Conservation (phyloP, 2,113 vertebrate species). For the Ellobius talpinus region DNA sequence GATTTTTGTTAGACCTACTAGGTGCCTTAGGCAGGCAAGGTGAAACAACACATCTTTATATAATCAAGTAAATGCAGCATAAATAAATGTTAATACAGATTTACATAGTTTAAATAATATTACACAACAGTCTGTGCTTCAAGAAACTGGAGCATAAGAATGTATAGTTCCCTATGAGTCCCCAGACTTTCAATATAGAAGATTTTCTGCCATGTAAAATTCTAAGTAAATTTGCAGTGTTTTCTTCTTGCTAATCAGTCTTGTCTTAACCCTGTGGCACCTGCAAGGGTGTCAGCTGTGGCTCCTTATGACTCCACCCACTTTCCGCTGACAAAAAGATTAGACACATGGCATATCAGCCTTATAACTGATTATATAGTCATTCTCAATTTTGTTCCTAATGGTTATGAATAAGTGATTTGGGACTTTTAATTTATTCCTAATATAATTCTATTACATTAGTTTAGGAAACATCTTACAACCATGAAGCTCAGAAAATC, state of each 20-base stretch:
- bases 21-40: background rate
- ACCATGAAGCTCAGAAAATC: background rate
- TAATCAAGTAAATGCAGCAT: background rate
- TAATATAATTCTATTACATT: constrained; percentile 45
- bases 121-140: background rate
- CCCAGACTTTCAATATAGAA: background rate
- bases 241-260: background rate
- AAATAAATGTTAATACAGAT: background rate
- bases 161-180: background rate
- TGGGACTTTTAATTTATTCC: constrained; percentile 30
- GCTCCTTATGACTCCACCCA: background rate
- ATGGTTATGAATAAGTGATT: constrained; percentile 2
- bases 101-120: background rate
- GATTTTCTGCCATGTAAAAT: background rate
- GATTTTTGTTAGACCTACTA: background rate
- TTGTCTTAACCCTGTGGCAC: background rate
- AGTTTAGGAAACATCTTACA: constrained; percentile 30
- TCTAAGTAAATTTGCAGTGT: background rate
- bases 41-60: too few relatives aligned
- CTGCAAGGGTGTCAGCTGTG: background rate
- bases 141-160: background rate
- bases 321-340: background rate
- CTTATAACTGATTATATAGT: background rate
- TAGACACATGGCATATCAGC: background rate
- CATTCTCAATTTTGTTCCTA: constrained; percentile 5